Percentiles rank a stretch among this genome's conserved stretches.
phyloP scores from a whole-genome alignment of 2,113 vertebrate genomes.

The Bos javanicus region DNA sequence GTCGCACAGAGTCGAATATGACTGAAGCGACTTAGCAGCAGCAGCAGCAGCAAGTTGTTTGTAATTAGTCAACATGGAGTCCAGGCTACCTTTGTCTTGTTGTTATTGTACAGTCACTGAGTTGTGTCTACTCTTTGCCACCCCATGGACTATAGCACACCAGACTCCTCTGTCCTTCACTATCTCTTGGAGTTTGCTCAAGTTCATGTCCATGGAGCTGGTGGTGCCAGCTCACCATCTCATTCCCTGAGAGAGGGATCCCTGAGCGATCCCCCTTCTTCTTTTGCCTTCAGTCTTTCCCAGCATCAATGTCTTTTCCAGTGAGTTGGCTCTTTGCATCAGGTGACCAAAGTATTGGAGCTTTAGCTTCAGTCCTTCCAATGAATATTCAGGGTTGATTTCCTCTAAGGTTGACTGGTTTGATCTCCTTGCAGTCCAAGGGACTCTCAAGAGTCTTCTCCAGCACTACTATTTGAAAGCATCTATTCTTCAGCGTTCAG shows the following conservation, averaged over 20 bases:
- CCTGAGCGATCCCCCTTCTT: neutral
- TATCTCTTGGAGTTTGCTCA: neutral
- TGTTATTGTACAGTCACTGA: neutral
- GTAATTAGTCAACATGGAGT: neutral
- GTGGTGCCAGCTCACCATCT: neutral
- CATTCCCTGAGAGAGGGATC: neutral
- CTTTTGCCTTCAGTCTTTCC: neutral
- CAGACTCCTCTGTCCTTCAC: neutral
- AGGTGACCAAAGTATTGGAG: neutral
- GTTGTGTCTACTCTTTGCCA: neutral
- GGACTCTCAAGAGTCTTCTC: neutral
- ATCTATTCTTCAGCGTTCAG: neutral
- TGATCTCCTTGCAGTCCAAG: neutral
- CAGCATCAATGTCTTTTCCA: neutral
- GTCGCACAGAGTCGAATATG: no score
- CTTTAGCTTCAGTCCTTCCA: neutral
- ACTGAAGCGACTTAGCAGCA: no score
- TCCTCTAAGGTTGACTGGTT: neutral
- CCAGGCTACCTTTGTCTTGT: neutral
- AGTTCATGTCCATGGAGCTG: neutral
- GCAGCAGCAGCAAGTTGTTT: neutral
- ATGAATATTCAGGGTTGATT: neutral
- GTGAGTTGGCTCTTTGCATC: neutral
- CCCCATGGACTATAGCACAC: neutral
- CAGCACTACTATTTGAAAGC: neutral